These are phyloP conservation scores for Phasia obesa DNA, from an alignment of 2,888 invertebrate genomes.

Conservation along the genomic window DNA sequence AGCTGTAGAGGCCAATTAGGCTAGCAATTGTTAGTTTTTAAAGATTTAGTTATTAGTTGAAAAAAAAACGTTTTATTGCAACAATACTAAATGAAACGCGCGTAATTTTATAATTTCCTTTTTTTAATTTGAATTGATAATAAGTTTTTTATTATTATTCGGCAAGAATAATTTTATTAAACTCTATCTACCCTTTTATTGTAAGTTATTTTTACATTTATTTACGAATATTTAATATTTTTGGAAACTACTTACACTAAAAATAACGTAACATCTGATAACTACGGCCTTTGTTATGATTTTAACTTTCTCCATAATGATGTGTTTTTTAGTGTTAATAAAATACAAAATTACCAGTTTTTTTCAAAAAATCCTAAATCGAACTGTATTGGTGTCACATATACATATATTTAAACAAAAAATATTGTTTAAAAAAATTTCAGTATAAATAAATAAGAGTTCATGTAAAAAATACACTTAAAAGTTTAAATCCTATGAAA, in stretches of 20 bases:
- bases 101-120: constrained; percentile 8
- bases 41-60: constrained; percentile 63
- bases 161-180: not conserved
- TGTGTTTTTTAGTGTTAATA: not conserved
- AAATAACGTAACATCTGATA: constrained; percentile 33
- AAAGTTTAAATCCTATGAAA: constrained; percentile 33
- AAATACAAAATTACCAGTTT: not conserved
- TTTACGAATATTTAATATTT: constrained; percentile 34
- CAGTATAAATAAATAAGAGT: constrained; percentile 18
- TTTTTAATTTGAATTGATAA: constrained; percentile 16
- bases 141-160: not conserved
- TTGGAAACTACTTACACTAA: constrained; percentile 15
- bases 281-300: constrained; percentile 54
- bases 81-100: constrained; percentile 6
- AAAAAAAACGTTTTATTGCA: constrained; percentile 43
- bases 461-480: not conserved
- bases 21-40: constrained; percentile 55
- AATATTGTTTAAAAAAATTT: constrained; percentile 43
- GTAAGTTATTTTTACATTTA: constrained; percentile 22
- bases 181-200: not conserved
- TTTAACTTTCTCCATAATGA: constrained; percentile 38
- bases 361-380: not conserved
- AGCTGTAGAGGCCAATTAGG: constrained; percentile 64
- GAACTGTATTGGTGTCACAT: not conserved
- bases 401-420: not conserved